phyloP scores from a whole-genome alignment of 2,797 vertebrate species.

The Sebastes cheni region DNA sequence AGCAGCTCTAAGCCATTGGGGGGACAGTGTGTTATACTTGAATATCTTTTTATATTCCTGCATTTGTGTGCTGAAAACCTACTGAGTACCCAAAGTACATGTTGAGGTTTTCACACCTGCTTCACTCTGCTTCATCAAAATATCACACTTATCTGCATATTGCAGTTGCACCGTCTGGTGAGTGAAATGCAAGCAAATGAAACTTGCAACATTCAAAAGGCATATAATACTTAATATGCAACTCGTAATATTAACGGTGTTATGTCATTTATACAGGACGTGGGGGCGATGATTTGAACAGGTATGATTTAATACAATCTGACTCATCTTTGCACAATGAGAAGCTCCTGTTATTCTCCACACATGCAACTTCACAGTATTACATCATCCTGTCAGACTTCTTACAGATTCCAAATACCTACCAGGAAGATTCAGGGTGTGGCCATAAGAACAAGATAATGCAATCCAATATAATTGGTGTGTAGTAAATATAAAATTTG shows the following conservation, averaged over 20 bases:
- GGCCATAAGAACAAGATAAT: not conserved
- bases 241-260: fast-evolving
- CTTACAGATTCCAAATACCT: not conserved
- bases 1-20: not conserved
- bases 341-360: not conserved
- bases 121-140: no score
- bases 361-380: not conserved
- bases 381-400: not conserved
- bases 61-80: not conserved
- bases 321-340: not conserved
- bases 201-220: not conserved
- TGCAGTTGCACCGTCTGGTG: not conserved
- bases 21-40: not conserved
- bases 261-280: not conserved
- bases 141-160: not conserved
- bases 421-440: not conserved
- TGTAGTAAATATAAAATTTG: not conserved
- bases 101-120: not conserved
- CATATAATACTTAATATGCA: no score
- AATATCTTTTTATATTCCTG: not conserved
- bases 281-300: not conserved
- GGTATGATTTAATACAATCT: not conserved
- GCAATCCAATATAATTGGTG: not conserved
- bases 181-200: not conserved
- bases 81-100: fast-evolving